Evolutionary conservation across 2,113 vertebrate genomes (phyloP).

Genomic region (Nasalis larvatus): DNA sequence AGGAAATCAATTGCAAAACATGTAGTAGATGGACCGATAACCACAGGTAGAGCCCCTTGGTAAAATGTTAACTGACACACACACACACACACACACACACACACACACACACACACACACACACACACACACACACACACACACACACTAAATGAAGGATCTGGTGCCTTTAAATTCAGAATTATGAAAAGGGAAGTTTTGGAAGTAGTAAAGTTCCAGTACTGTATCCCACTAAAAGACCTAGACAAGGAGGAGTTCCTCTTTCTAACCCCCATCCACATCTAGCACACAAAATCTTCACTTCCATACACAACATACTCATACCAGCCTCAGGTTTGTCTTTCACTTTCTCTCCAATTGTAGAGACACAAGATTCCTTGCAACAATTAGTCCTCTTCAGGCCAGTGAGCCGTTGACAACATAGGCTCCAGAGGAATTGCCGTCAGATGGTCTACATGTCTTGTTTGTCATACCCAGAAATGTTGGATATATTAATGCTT

Average conservation of each 20-base stretch:
- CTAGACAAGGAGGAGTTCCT: neutral
- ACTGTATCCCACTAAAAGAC: neutral
- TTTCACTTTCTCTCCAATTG: neutral
- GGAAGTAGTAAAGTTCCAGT: neutral
- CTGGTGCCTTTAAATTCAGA: constrained; percentile 19
- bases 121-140: neutral
- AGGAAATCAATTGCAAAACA: constrained; percentile 74
- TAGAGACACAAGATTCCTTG: neutral
- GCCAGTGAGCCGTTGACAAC: neutral
- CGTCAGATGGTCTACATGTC: neutral
- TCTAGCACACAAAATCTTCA: neutral
- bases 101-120: no score
- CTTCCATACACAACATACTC: neutral
- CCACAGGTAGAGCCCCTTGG: constrained; percentile 31
- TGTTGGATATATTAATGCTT: neutral
- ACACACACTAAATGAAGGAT: neutral
- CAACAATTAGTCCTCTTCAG: neutral
- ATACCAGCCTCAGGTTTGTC: neutral
- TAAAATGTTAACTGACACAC: constrained; percentile 24
- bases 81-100: neutral
- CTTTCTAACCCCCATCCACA: neutral
- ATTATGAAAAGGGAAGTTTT: neutral
- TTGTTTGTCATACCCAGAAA: neutral
- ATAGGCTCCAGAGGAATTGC: neutral
- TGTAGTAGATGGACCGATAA: constrained; percentile 70